phyloP scores from a whole-genome alignment of 64 coral and sea anemone species.

The Stichodactyla helianthus region DNA sequence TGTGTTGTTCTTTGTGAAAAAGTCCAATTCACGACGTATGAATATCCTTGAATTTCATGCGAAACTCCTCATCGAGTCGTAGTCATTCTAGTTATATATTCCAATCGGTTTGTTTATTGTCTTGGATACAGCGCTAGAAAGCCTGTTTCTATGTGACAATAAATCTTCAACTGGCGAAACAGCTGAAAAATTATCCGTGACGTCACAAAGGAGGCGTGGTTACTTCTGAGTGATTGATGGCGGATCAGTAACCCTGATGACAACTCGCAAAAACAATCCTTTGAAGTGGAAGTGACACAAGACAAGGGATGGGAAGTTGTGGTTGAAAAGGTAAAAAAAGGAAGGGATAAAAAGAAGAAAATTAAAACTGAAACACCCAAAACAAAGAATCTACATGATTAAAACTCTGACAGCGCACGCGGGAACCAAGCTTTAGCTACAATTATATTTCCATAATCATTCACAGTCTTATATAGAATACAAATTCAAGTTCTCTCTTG shows the following conservation, averaged over 20 bases:
- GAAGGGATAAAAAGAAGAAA: not conserved
- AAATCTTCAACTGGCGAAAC: conserved; percentile 3
- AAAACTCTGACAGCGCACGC: too few relatives aligned
- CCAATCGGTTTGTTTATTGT: conserved; percentile 45
- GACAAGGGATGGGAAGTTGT: not conserved
- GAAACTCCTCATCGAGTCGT: not conserved
- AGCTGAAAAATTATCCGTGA: not conserved
- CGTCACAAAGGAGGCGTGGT: conserved; percentile 16
- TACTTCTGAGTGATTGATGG: not conserved
- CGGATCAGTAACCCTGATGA: not conserved
- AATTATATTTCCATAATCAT: too few relatives aligned
- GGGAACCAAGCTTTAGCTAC: too few relatives aligned
- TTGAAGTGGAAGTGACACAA: not conserved
- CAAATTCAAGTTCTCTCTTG: too few relatives aligned
- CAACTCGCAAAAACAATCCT: not conserved
- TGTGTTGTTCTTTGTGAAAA: not conserved
- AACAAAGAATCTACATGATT: too few relatives aligned
- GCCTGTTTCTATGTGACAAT: not conserved
- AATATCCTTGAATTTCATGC: not conserved
- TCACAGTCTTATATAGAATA: too few relatives aligned
- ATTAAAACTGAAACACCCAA: too few relatives aligned
- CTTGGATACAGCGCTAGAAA: conserved; percentile 32
- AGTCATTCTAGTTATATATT: conserved; percentile 3
- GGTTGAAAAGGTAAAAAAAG: not conserved
- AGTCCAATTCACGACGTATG: not conserved